phyloP scores from a whole-genome alignment of 2,797 vertebrate species.

The Sparus aurata region DNA sequence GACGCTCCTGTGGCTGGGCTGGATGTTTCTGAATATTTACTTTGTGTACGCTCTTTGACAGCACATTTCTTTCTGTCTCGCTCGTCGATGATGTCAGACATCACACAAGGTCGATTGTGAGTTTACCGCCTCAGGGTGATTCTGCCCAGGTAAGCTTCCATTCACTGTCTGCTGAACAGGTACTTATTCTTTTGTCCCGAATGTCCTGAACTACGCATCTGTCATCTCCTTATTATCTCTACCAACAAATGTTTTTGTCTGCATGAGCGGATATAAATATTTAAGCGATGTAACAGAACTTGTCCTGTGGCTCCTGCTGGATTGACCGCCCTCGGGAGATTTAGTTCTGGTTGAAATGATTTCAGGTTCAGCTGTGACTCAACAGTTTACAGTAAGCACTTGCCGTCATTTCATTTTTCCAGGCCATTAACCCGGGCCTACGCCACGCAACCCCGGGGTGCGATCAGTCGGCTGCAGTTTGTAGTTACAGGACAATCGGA shows the following conservation, averaged over 20 bases:
- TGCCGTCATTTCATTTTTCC: constrained; percentile 68
- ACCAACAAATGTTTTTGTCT: not conserved
- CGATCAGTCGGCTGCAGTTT: constrained; percentile 43
- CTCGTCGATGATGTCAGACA: no score
- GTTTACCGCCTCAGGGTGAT: not conserved
- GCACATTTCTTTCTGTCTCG: no score
- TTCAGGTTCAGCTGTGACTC: constrained; percentile 64
- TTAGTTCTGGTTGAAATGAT: constrained; percentile 36
- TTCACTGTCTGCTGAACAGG: not conserved
- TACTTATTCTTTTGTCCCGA: not conserved
- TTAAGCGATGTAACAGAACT: constrained; percentile 17
- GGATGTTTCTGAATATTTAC: not conserved
- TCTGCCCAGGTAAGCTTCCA: not conserved
- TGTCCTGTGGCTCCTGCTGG: not conserved
- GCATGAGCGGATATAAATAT: constrained; percentile 9
- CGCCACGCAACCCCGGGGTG: constrained; percentile 19
- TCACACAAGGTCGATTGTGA: not conserved
- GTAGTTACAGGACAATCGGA: constrained; percentile 44
- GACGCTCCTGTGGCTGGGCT: not conserved
- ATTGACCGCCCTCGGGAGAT: constrained; percentile 11
- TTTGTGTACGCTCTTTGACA: not conserved
- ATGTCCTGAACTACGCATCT: not conserved
- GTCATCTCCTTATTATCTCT: not conserved
- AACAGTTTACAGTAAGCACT: constrained; percentile 62
- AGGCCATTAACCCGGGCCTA: constrained; percentile 57